These are phyloP conservation scores for Alitta virens DNA, from an alignment of 2,888 invertebrate species.

Conservation along the genomic window DNA sequence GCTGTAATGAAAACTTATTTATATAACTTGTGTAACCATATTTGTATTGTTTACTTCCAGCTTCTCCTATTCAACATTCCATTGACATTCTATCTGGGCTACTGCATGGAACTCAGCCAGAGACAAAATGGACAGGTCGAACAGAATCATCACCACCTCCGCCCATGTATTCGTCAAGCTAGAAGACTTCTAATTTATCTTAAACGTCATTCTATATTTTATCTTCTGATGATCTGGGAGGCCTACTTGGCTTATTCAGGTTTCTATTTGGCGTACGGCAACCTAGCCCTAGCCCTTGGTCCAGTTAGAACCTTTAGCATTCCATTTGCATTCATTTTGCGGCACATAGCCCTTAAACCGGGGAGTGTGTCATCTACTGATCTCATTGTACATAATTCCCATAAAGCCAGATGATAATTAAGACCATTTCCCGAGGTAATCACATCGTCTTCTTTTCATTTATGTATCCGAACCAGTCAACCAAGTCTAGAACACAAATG, in stretches of 20 bases:
- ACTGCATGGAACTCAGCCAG: conserved; percentile 22
- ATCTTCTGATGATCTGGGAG: conserved; percentile 59
- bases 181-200: conserved; percentile 12
- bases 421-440: too few species aligned
- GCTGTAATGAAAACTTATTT: too few species aligned
- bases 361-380: neutral
- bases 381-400: too few species aligned
- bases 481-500: too few species aligned
- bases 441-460: too few species aligned
- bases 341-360: conserved; percentile 6
- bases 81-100: conserved; percentile 69
- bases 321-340: conserved; percentile 62
- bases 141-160: neutral
- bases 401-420: too few species aligned
- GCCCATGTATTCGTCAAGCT: neutral
- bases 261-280: conserved; percentile 80
- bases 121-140: neutral
- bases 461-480: too few species aligned
- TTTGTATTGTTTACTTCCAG: too few species aligned
- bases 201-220: conserved; percentile 25
- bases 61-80: conserved; percentile 70
- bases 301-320: conserved; percentile 80
- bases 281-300: conserved; percentile 72
- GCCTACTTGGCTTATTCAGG: conserved; percentile 63
- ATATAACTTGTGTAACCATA: too few species aligned